A percentile compares a stretch with the other conserved stretches of the same genome.
Evolutionary conservation across 2,797 vertebrate species (phyloP).

Genomic region (Xiphophorus birchmanni): DNA sequence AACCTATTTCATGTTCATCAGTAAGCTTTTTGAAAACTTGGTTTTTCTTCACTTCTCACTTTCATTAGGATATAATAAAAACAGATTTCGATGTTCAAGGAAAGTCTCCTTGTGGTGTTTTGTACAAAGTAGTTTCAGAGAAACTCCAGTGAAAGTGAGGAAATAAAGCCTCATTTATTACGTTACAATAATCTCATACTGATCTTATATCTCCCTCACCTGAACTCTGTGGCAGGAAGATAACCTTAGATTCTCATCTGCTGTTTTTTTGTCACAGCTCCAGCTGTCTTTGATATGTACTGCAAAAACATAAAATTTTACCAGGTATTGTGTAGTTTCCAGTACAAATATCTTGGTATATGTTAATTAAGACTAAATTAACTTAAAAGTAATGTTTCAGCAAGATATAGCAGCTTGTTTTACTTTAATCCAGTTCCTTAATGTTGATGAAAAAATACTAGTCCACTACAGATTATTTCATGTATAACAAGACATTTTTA

Average conservation of each 20-base stretch:
- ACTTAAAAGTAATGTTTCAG: too few species aligned
- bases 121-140: background rate
- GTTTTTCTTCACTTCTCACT: background rate
- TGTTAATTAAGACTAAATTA: too few species aligned
- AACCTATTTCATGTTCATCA: background rate
- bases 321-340: too few species aligned
- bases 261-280: background rate
- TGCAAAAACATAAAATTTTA: too few species aligned
- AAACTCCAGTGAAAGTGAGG: too few species aligned
- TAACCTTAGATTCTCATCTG: background rate
- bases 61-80: background rate
- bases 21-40: background rate
- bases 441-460: too few species aligned
- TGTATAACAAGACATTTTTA: too few species aligned
- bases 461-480: too few species aligned
- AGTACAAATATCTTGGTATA: too few species aligned
- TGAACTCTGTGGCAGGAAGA: background rate
- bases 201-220: background rate
- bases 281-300: background rate
- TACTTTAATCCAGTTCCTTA: too few species aligned
- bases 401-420: too few species aligned
- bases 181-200: background rate
- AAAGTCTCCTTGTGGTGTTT: background rate
- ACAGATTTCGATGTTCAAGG: background rate
- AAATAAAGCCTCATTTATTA: background rate